Conservation (phyloP, 2,113 vertebrate genomes). For the Campylomormyrus tamandua region DNA sequence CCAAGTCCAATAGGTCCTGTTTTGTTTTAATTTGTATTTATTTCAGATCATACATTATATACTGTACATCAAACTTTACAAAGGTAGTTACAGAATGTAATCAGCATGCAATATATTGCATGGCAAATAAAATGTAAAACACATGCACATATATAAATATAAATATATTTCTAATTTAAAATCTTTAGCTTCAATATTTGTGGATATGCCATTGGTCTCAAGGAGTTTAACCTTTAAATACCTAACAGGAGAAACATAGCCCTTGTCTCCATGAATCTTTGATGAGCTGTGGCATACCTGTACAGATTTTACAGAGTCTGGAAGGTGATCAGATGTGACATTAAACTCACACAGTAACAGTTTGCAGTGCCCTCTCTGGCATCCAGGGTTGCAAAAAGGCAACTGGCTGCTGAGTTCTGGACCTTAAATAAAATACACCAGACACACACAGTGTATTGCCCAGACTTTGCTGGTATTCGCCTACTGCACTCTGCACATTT, state of each 20-base stretch:
- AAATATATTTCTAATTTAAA: not conserved
- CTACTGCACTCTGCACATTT: not conserved
- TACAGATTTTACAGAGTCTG: not conserved
- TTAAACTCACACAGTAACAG: not conserved
- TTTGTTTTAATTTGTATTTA: conserved; percentile 43
- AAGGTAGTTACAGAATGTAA: conserved; percentile 26
- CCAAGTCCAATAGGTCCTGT: not conserved
- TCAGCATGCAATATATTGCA: conserved; percentile 50
- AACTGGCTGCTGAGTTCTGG: not conserved
- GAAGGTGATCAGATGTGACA: not conserved
- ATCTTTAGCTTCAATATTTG: not conserved
- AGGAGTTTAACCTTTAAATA: not conserved
- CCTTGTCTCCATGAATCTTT: not conserved
- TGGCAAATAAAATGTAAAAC: conserved; percentile 33
- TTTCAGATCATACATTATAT: conserved; percentile 48
- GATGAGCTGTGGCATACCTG: not conserved
- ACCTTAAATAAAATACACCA: not conserved
- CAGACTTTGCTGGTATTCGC: not conserved
- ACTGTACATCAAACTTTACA: conserved; percentile 40
- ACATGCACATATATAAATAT: conserved; percentile 33
- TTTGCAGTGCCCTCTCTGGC: not conserved
- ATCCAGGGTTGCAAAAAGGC: not conserved
- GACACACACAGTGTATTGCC: not conserved
- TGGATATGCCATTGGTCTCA: not conserved
- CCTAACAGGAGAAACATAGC: not conserved